Conservation (phyloP, 2,797 vertebrate species). For the Alauda arvensis region DNA sequence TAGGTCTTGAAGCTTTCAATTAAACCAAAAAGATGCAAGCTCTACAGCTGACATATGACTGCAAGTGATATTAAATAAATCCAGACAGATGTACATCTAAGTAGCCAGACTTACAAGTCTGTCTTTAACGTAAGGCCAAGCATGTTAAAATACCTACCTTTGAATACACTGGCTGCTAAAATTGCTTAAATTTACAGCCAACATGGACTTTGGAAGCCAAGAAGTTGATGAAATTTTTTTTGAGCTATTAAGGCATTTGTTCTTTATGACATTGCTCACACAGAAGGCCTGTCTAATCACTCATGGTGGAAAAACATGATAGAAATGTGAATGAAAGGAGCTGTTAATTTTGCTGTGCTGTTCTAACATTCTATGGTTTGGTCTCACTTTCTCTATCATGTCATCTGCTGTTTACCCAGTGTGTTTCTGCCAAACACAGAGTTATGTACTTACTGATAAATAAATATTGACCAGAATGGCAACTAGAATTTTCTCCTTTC, state of each 20-base stretch:
- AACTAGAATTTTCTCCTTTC: not conserved
- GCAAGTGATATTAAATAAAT: not conserved
- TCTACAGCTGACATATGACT: not conserved
- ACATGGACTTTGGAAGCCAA: not conserved
- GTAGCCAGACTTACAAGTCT: not conserved
- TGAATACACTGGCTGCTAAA: not conserved
- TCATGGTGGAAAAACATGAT: not conserved
- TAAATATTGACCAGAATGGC: not conserved
- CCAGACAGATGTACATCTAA: not conserved
- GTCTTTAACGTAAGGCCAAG: not conserved
- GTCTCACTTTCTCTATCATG: not conserved
- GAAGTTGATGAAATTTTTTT: not conserved
- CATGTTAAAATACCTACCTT: not conserved
- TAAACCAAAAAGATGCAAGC: not conserved
- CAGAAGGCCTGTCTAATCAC: not conserved
- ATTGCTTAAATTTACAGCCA: not conserved
- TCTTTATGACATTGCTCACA: not conserved
- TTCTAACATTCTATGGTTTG: not conserved
- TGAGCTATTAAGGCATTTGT: not conserved
- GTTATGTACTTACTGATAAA: not conserved
- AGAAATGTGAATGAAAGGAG: not conserved
- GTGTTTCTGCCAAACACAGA: not conserved
- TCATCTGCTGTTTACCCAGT: not conserved
- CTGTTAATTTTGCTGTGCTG: not conserved
- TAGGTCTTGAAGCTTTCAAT: not conserved